Base-by-base conservation (phyloP, 2,113 vertebrate genomes). In the Lepisosteus osseus region DNA sequence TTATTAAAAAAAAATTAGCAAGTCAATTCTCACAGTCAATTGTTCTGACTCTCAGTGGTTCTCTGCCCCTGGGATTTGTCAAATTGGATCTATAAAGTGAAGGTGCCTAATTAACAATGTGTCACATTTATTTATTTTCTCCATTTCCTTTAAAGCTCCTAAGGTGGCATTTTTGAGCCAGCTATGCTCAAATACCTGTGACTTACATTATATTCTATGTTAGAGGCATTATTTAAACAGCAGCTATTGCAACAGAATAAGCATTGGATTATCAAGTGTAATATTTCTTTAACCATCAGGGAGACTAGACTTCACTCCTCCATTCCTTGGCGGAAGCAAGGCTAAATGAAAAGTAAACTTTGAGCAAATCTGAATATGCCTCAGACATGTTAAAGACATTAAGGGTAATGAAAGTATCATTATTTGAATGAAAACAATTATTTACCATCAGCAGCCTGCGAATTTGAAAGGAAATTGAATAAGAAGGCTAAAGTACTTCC, bases 401-500 rank as follows among this genome's bases (percentile, higher is more conserved):
- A 73, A 44, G 11, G 54, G 47, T 40, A 73, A 73, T 73, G 44
- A 73, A 62, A 47, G 61, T 47, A 59, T 66, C 54, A 51, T 70
- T 74, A 56, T 65, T 69, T 66, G 41, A 57, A 65, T 70, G 41
- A 70, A 67, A 54, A 69, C 45, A 6, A 73, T 73, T 61, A 72
- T 73, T 51, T 64, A 73, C 71, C 69, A 63, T 64, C 71, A 7
- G 67, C 54, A 66, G 45, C 61, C 54, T 41, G 43, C 43, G 3
- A 54, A 3, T 63, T 65, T 43, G 12, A 55, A 64, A 74, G 72
- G 66, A 80, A 72, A 76, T 76, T 57, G 62, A 78, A 73, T 76
- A 76, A 74, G 72, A 63, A 68, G 76, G 7, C 66, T 76, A 73
- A 80, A 59, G 67, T 70, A 54, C 54, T 74, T 72, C 74, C 76